phyloP scores from a whole-genome alignment of 2,888 invertebrate genomes.

The Stegophylla sp. region DNA sequence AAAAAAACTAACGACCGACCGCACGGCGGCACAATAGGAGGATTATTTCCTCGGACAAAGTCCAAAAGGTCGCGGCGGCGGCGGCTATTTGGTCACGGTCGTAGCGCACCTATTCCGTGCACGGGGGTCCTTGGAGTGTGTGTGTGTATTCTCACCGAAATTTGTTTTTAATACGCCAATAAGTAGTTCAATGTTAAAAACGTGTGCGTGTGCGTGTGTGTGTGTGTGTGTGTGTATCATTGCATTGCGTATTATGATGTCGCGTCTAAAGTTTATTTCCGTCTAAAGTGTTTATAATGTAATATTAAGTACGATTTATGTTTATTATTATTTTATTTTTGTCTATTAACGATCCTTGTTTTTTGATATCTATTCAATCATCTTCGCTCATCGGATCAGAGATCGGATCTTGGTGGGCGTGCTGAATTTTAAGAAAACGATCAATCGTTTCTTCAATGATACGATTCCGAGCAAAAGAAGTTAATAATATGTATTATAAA shows the following conservation, averaged over 20 bases:
- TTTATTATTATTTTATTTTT: conserved; percentile 4
- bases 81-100: conserved; percentile 15
- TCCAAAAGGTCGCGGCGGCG: conserved; percentile 19
- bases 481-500: no score
- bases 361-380: no score
- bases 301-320: background rate
- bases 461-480: no score
- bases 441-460: no score
- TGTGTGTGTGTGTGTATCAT: no score
- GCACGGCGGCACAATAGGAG: background rate
- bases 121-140: background rate
- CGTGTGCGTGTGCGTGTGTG: no score
- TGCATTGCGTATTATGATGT: background rate
- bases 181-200: background rate
- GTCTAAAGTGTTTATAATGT: background rate
- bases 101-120: background rate
- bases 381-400: no score
- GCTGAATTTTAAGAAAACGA: no score
- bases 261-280: background rate
- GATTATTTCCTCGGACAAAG: background rate
- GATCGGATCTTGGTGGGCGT: no score
- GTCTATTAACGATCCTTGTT: no score
- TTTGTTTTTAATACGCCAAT: conserved; percentile 31
- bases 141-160: background rate
- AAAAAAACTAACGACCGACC: conserved; percentile 12